phyloP scores from a whole-genome alignment of 2,113 vertebrate genomes.

The Ictidomys tridecemlineatus region DNA sequence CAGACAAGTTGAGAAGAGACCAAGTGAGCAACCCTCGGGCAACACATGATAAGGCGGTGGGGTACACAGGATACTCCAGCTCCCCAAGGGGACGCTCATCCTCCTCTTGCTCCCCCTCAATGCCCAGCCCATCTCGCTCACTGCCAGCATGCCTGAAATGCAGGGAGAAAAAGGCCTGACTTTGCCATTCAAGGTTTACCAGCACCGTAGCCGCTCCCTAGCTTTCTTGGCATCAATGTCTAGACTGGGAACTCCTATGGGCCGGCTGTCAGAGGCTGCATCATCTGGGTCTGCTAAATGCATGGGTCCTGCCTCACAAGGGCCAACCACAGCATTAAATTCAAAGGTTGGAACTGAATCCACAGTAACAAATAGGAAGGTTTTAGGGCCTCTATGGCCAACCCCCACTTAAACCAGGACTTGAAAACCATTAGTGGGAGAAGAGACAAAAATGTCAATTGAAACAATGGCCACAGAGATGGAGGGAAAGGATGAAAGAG shows the following conservation, averaged over 20 bases:
- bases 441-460: not conserved
- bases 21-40: not conserved
- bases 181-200: not conserved
- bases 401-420: not conserved
- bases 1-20: not conserved
- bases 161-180: not conserved
- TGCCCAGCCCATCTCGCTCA: rapidly evolving
- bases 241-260: not conserved
- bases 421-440: not conserved
- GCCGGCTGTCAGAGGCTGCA: not conserved
- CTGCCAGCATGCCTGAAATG: not conserved
- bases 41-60: rapidly evolving
- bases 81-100: rapidly evolving
- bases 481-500: not conserved
- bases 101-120: rapidly evolving
- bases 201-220: not conserved
- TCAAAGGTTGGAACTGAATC: not conserved
- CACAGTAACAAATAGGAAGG: not conserved
- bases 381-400: not conserved
- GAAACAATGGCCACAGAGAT: not conserved
- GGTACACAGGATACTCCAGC: rapidly evolving
- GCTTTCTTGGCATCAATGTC: not conserved
- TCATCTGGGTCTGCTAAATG: not conserved
- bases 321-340: not conserved
- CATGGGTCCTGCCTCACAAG: not conserved